phyloP scores from a whole-genome alignment of 30 jellyfish, hydroid and myxozoan species.

The Pseudorhiza aurosa region DNA sequence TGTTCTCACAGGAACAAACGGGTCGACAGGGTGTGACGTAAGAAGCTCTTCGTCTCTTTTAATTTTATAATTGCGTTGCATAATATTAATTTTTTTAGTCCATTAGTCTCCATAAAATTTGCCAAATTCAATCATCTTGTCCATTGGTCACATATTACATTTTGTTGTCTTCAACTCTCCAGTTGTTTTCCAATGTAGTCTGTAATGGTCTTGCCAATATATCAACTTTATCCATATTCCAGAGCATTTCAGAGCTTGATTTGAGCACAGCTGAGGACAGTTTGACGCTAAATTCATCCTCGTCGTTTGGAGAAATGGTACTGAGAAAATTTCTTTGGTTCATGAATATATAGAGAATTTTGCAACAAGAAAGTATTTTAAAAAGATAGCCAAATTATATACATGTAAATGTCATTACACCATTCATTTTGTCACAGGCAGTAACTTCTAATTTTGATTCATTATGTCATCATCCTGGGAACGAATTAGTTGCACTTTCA shows the following conservation, averaged over 20 bases:
- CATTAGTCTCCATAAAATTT: no score
- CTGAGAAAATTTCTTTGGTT: background rate
- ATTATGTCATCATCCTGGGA: no score
- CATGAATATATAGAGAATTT: background rate
- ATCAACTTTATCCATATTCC: background rate
- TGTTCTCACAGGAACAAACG: slow-evolving; percentile 10
- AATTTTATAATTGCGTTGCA: background rate
- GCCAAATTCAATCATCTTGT: no score
- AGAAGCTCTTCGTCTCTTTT: background rate
- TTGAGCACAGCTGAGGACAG: slow-evolving; percentile 25
- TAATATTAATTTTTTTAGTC: background rate
- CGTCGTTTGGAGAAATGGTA: slow-evolving; percentile 52
- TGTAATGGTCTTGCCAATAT: background rate
- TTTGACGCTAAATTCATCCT: slow-evolving; percentile 35
- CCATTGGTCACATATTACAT: no score
- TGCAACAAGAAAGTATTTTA: no score
- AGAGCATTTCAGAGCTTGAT: slow-evolving; percentile 41
- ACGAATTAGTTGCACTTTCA: no score
- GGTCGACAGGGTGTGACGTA: slow-evolving; percentile 3
- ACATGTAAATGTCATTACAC: no score
- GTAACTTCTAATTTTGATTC: no score
- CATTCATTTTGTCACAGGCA: no score
- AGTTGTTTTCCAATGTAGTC: no score
- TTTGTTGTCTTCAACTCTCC: no score
- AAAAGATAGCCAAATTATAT: no score